Evolutionary conservation across 2,113 vertebrate genomes (phyloP), one percentile per base, ranked within the genome.

Genomic region (Scytalopus superciliaris): DNA sequence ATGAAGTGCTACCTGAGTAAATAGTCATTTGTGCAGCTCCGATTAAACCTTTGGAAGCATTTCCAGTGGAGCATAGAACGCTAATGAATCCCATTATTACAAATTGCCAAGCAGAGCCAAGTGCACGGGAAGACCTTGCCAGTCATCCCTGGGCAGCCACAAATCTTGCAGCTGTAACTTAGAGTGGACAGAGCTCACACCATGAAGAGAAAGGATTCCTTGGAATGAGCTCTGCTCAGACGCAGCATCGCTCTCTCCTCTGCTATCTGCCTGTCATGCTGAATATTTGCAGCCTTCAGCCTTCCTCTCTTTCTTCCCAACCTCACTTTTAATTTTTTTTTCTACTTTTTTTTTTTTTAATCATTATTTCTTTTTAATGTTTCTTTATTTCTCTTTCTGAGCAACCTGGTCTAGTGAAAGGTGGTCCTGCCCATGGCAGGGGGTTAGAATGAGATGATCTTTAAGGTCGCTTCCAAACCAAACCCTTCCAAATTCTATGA

Each of bases 1-100:
- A 90, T 88, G 92, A 95, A 88, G 78, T 68, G 87, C 85, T 96
- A 52, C 90, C 75, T 84, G 17, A 90, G 90, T 92, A 95, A 96
- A 96, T 27, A 89, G 83, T 94, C 52, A 53, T 96, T 92, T 95
- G 76, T 59, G 72, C 0, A 2, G 72, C 88, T 91, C 75, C 28
- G 3, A 49, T 90, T 59, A 75, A 96, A 93, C 64, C 79, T 91
- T 40, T 53, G 70, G 82, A 91, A 90, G 44, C 31, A 16, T 94
- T 88, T 94, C 79, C 94, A 96, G 85, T 25, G 9, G 89, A 89
- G 89, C 87, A 25, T 9, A 22, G 6, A 83, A 70, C 1, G 0
- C 42, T 95, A 87, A 94, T 92, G 92, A 83, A 88, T 92, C 85
- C 83, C 79, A 49, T 96, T 90, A 86, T 75, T 81, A 53, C 60